Base-by-base conservation (phyloP, 2,888 invertebrate species). In the Melolontha melolontha region DNA sequence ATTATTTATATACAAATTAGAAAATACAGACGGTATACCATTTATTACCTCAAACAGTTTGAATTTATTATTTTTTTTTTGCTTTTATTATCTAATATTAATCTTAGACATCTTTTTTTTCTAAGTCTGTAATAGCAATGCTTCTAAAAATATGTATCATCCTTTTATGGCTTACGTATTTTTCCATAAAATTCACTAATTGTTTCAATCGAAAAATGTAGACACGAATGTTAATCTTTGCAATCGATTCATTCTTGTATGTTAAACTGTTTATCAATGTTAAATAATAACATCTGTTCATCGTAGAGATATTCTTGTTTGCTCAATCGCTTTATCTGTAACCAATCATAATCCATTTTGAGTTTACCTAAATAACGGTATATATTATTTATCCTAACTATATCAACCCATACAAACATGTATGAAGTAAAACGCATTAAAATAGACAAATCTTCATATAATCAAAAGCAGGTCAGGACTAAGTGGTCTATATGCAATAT, bases 201-300 rank as follows among this genome's bases (percentile, higher is more conserved):
- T 34, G 34, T 51, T 29, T 12, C 51, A 12, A 11, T 27, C 27
- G 27, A 29, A 12, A 29, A 51, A 29, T 54, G 40, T 39, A 11
- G 17, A 34, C 17, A 40, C 17, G 14, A 54, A 54, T 40, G 6
- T 16, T 12, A 17, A 54, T 40, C 40, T 54, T 54, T 54, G 54
- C 54, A 54, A 54, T 40, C 40, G 40, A 17, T 54, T 54, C 6
- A 40, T 29, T 17, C 8, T 17, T 44, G 27, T 44, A 10, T 42
- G 57, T 42, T 27, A 39, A 44, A 57, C n/a, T 29, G 59, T 29
- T 44, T 59, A 59, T 59, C 59, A 16, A 44, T 8, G 12, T 59
- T 59, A 59, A 59, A 59, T 44, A 59, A 59, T 59, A 59, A 44
- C 59, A 59, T 59, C 59, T 59, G 59, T 42, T 59, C 59, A 42